Base-by-base conservation (phyloP, 2,113 vertebrate genomes). In the Plecotus auritus region DNA sequence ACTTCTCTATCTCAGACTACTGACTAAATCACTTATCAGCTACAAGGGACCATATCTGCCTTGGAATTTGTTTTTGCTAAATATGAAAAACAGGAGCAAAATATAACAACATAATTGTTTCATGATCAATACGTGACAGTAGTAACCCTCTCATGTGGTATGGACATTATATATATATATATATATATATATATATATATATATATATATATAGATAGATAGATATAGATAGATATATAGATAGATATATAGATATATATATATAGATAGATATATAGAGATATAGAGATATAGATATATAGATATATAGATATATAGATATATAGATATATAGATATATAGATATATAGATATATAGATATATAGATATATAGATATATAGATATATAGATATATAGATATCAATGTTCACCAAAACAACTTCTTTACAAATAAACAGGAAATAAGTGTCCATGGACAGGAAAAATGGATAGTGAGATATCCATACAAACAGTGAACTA, bases 361-460 rank as follows among this genome's bases (percentile, higher is more conserved):
- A n/a, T n/a, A n/a, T n/a, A n/a, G n/a, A n/a, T n/a, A n/a, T n/a
- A n/a, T n/a, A n/a, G n/a, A n/a, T n/a, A n/a, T n/a, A n/a, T n/a
- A n/a, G n/a, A n/a, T n/a, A n/a, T n/a, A n/a, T n/a, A 96, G 7
- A 35, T 22, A 42, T 26, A 37, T 7, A 45, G 30, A 32, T 28
- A 51, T 4, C 28, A 59, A 13, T 67, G 66, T n/a, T 88, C 59
- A 95, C 51, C 28, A 80, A 93, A 66, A 45, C 84, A 37, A 76
- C 69, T 85, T 84, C 66, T 91, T 81, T 76, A 95, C 9, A 91
- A 82, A 76, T 69, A 95, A 84, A 56, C 45, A 96, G 87, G 51
- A 80, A 86, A 30, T 54, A 66, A 85, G 54, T 47, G 20, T 66
- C 61, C 11, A 49, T n/a, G 23, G 17, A 66, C 37, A 74, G 37